Percentiles rank a stretch among this genome's conserved stretches.
These are phyloP conservation scores for Pomacea maculata DNA, from an alignment of 1,140 invertebrate species.

Conservation along the genomic window DNA sequence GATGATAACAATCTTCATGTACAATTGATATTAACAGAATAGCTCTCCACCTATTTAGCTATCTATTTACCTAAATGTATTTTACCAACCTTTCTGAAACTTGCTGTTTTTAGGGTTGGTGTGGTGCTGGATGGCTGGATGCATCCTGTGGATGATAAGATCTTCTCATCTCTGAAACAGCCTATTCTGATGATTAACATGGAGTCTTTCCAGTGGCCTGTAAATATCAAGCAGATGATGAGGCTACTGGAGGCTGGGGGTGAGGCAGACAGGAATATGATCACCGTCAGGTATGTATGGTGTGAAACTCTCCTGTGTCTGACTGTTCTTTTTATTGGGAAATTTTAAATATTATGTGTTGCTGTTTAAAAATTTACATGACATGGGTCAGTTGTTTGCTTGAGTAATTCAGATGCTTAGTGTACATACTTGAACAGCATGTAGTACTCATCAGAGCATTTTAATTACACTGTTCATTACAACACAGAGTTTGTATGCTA, in stretches of 20 bases:
- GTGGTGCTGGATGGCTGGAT: constrained; percentile 77
- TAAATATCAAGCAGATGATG: constrained; percentile 72
- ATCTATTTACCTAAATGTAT: too few species aligned
- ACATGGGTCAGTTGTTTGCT: background rate
- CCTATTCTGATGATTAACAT: constrained; percentile 75
- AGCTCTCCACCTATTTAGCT: too few species aligned
- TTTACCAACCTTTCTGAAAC: too few species aligned
- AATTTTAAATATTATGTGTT: background rate
- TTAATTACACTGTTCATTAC: too few species aligned
- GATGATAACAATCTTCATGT: too few species aligned
- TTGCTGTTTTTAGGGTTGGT: constrained; percentile 64
- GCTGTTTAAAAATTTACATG: background rate
- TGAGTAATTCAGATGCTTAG: background rate
- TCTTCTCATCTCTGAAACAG: constrained; percentile 68
- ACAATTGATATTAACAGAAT: too few species aligned
- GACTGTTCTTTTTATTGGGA: background rate
- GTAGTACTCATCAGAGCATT: too few species aligned
- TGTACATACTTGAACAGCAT: too few species aligned
- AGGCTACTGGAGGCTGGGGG: constrained; percentile 51
- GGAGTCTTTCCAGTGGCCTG: constrained; percentile 74
- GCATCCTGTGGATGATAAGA: constrained; percentile 72
- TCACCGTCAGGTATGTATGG: constrained; percentile 67
- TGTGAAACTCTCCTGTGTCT: background rate
- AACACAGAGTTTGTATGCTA: too few species aligned
- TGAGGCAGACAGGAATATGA: constrained; percentile 57